Conservation (phyloP, 2,888 invertebrate genomes). For the Meliscaeva auricollis region DNA sequence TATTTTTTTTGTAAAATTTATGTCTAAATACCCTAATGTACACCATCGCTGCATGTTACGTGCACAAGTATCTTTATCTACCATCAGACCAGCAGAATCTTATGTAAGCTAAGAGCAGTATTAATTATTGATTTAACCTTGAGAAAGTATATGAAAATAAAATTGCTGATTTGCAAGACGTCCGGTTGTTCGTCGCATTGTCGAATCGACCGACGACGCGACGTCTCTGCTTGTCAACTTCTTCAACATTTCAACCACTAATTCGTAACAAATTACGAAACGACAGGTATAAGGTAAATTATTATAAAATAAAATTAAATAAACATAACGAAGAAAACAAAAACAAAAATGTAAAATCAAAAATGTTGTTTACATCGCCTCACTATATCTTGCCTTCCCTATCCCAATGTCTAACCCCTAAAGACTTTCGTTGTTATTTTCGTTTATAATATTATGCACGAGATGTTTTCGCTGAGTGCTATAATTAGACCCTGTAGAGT, state of each 20-base stretch:
- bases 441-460: slow-evolving; percentile 32
- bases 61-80: slow-evolving; percentile 55
- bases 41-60: slow-evolving; percentile 23
- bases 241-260: slow-evolving; percentile 8
- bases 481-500: slow-evolving; percentile 62
- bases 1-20: not conserved
- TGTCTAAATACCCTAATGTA: not conserved
- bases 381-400: not conserved
- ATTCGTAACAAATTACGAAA: slow-evolving; percentile 48
- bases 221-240: not conserved
- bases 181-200: slow-evolving; percentile 16
- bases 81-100: slow-evolving; percentile 30
- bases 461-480: slow-evolving; percentile 59
- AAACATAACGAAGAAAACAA: slow-evolving; percentile 18
- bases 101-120: slow-evolving; percentile 66
- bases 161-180: slow-evolving; percentile 58
- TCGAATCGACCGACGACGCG: not conserved
- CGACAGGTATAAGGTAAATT: slow-evolving; percentile 54
- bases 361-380: slow-evolving; percentile 55
- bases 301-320: slow-evolving; percentile 9
- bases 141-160: slow-evolving; percentile 63
- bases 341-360: slow-evolving; percentile 52
- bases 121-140: slow-evolving; percentile 75
- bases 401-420: not conserved
- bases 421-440: slow-evolving; percentile 1